Evolutionary conservation across 2,888 invertebrate genomes (phyloP).

Genomic region (Nephrotoma guestfalica): DNA sequence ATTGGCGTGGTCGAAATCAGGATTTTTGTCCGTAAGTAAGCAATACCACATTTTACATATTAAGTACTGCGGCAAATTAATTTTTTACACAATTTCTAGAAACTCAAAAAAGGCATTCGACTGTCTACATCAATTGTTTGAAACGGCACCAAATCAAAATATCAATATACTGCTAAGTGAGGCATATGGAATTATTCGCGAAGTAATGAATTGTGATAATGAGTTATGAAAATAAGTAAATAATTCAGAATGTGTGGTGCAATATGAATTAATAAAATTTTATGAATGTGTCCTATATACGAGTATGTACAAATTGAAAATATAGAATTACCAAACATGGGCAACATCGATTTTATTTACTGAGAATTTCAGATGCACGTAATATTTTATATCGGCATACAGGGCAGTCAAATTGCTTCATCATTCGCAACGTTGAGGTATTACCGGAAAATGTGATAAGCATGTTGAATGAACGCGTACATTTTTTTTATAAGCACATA

Average conservation of each 20-base stretch:
- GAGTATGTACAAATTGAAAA: background rate
- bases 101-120: background rate
- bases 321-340: background rate
- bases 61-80: too few relatives aligned
- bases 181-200: background rate
- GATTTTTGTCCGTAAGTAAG: background rate
- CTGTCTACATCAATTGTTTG: background rate
- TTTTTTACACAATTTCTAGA: background rate
- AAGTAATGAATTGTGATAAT: background rate
- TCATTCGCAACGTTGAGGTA: too few relatives aligned
- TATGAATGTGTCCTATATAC: background rate
- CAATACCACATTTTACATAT: too few relatives aligned
- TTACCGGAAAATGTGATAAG: background rate
- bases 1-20: background rate
- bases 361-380: background rate
- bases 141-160: background rate
- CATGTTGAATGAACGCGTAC: background rate
- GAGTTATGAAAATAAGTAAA: background rate
- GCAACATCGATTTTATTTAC: background rate
- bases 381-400: background rate
- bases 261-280: background rate
- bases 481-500: background rate
- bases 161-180: background rate
- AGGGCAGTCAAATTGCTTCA: too few relatives aligned
- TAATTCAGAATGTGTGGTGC: background rate